Conservation (phyloP, 2,797 vertebrate species). For the Tenualosa ilisha region DNA sequence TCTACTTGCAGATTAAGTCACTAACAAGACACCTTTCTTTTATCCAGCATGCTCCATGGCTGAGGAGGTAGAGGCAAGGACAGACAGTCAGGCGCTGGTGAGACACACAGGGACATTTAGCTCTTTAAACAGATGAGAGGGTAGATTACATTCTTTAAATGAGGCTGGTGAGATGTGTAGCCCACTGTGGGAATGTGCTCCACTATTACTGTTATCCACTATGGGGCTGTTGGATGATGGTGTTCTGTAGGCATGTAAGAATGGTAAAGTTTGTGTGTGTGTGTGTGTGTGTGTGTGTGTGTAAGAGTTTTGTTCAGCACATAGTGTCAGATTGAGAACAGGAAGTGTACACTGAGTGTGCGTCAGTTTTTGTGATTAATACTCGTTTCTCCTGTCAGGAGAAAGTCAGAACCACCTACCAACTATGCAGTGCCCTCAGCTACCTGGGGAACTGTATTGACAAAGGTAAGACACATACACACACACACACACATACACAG, state of each 20-base stretch:
- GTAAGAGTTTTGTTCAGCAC: background rate
- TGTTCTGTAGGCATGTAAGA: background rate
- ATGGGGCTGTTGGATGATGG: background rate
- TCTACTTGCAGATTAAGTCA: too few species aligned
- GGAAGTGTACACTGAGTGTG: background rate
- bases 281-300: conserved; percentile 1
- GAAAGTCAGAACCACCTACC: background rate
- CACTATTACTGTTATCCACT: background rate
- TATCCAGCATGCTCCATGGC: conserved; percentile 2
- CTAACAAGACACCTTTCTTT: background rate
- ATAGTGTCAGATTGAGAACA: background rate
- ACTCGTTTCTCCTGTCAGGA: background rate
- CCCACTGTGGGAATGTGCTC: background rate
- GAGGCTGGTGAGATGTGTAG: too few species aligned
- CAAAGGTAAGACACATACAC: background rate
- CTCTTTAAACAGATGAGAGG: background rate
- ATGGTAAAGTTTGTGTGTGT: background rate
- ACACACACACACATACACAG: background rate
- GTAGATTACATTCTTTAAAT: background rate
- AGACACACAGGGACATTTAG: background rate
- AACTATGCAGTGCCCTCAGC: background rate
- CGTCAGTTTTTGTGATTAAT: background rate
- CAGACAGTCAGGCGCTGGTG: background rate
- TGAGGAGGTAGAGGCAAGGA: background rate
- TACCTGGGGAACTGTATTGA: background rate